phyloP scores from a whole-genome alignment of 2,888 invertebrate species.

The Phlogophora meticulosa region DNA sequence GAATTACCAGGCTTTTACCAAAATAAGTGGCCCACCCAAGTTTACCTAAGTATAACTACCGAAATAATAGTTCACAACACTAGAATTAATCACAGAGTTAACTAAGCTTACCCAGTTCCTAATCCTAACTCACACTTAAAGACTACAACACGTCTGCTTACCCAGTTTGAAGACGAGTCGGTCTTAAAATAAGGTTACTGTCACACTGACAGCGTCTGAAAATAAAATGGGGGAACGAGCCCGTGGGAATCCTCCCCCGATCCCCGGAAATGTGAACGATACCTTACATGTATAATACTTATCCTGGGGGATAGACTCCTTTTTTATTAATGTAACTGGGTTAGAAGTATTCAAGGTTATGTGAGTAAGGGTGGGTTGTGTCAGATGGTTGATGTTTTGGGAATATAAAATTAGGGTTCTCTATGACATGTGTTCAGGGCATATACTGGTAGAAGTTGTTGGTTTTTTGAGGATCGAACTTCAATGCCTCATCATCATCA shows the following conservation, averaged over 20 bases:
- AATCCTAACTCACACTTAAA: constrained; percentile 1
- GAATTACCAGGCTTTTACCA: background rate
- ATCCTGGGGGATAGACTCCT: constrained; percentile 41
- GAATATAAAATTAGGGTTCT: background rate
- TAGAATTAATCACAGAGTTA: background rate
- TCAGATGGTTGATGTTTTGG: background rate
- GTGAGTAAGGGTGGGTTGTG: background rate
- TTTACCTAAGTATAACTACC: background rate
- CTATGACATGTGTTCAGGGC: background rate
- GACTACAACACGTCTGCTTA: background rate
- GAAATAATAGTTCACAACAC: background rate
- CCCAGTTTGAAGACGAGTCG: constrained; percentile 1
- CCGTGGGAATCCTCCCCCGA: constrained; percentile 42
- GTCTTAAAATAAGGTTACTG: constrained; percentile 45
- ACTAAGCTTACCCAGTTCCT: background rate
- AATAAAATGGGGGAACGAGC: constrained; percentile 17
- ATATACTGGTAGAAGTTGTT: background rate
- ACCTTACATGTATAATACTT: constrained; percentile 48
- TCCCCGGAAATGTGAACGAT: constrained; percentile 47
- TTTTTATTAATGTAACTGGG: constrained; percentile 57
- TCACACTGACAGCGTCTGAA: too few relatives aligned
- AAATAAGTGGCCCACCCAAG: background rate
- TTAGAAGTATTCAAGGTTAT: constrained; percentile 31
- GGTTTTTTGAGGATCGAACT: too few relatives aligned
- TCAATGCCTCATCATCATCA: too few relatives aligned